Evolutionary conservation across 37 sponge, comb jelly and placozoan genomes (phyloP).

Genomic region (Haliclona indistincta): DNA sequence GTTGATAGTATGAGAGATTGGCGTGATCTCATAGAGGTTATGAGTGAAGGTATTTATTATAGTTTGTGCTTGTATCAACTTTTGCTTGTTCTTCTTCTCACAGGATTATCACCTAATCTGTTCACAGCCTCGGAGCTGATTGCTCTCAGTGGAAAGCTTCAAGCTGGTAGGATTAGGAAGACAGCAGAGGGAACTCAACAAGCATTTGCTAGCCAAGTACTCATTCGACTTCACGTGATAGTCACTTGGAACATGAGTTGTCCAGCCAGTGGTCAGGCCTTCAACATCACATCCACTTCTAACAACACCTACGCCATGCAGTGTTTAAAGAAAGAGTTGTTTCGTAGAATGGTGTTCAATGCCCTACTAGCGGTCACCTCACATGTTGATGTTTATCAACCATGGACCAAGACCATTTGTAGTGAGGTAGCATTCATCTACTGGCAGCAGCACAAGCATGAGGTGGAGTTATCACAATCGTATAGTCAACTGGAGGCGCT

Average conservation of each 20-base stretch:
- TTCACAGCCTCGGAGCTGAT: slow-evolving; percentile 69
- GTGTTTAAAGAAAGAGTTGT: slow-evolving; percentile 6
- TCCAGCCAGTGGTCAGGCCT: neutral
- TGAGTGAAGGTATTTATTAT: slow-evolving; percentile 60
- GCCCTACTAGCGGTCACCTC: slow-evolving; percentile 21
- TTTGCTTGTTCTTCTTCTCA: neutral
- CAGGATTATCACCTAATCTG: slow-evolving; percentile 36
- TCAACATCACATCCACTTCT: neutral
- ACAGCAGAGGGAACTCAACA: slow-evolving; percentile 37
- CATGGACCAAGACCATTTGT: slow-evolving; percentile 37
- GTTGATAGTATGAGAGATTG: no score
- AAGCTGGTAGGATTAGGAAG: slow-evolving; percentile 18
- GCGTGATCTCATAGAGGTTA: slow-evolving; percentile 39
- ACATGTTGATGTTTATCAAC: slow-evolving; percentile 33
- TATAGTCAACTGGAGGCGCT: slow-evolving; percentile 53
- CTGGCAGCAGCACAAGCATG: slow-evolving; percentile 52
- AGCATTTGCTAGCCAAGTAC: slow-evolving; percentile 33
- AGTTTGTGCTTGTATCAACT: neutral
- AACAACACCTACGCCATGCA: neutral
- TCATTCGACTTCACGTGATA: slow-evolving; percentile 50
- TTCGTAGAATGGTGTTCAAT: slow-evolving; percentile 17
- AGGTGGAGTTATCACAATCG: no score
- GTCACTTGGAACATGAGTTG: slow-evolving; percentile 49
- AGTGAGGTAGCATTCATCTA: slow-evolving; percentile 68
- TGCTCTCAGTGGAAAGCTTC: slow-evolving; percentile 44